These are phyloP conservation scores for Drosophila repleta DNA, from an alignment of 1,140 invertebrate genomes.

Conservation along the genomic window DNA sequence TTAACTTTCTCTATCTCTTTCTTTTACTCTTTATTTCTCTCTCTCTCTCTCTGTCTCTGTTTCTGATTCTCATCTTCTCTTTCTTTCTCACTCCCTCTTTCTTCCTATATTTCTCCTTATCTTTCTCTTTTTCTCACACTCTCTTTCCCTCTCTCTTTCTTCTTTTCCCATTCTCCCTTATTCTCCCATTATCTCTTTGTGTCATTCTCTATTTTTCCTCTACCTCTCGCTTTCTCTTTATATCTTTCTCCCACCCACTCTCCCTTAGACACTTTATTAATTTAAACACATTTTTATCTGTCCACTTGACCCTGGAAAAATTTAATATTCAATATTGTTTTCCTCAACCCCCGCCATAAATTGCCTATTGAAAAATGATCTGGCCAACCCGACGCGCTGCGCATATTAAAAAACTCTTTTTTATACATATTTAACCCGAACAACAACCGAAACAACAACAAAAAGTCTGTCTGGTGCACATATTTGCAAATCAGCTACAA, in stretches of 20 bases:
- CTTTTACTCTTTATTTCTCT: too few species aligned
- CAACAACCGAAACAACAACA: conserved; percentile 19
- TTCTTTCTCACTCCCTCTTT: neutral
- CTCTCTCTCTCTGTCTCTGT: too few species aligned
- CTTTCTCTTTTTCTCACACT: neutral
- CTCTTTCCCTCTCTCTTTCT: neutral
- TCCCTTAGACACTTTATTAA: conserved; percentile 17
- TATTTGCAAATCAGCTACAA: conserved; percentile 34
- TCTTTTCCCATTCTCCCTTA: neutral
- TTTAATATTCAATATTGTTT: conserved; percentile 49
- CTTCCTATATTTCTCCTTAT: neutral
- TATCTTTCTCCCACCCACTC: too few species aligned
- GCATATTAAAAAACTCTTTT: conserved; percentile 66
- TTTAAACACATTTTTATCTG: conserved; percentile 18
- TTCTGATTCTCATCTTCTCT: neutral
- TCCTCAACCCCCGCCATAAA: conserved; percentile 10
- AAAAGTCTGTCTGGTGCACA: conserved; percentile 4
- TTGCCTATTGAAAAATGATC: conserved; percentile 64
- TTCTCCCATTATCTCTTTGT: too few species aligned
- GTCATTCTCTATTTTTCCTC: neutral
- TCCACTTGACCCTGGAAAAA: neutral
- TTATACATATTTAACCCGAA: conserved; percentile 15
- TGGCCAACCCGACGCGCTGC: conserved; percentile 31
- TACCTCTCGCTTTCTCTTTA: too few species aligned
- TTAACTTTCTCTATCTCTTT: too few species aligned